Conservation (phyloP, 2,888 invertebrate species). For the Epinotia brunnichana region DNA sequence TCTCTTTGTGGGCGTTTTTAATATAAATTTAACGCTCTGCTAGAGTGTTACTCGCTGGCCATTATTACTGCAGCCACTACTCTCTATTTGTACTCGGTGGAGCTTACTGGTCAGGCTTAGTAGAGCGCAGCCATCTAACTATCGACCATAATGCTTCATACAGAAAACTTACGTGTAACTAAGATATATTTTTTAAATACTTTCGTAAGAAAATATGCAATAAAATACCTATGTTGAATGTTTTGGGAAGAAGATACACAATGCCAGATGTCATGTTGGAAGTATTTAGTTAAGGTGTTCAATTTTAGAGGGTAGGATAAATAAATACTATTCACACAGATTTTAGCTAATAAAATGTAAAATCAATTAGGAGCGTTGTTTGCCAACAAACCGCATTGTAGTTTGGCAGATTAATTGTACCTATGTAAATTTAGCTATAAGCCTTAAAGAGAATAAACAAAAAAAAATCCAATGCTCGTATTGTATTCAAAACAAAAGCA, state of each 20-base stretch:
- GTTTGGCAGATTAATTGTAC: no score
- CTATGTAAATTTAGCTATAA: no score
- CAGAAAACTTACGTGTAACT: neutral
- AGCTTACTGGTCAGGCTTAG: slow-evolving; percentile 64
- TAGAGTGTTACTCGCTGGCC: slow-evolving; percentile 57
- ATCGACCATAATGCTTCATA: slow-evolving; percentile 33
- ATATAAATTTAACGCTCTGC: slow-evolving; percentile 73
- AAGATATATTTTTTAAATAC: neutral
- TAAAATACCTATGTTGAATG: no score
- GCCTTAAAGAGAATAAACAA: no score
- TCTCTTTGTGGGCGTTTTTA: slow-evolving; percentile 59
- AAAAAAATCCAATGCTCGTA: no score
- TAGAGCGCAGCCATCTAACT: slow-evolving; percentile 51
- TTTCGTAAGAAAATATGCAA: no score
- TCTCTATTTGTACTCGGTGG: slow-evolving; percentile 74
- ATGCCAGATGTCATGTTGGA: neutral
- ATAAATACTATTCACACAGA: no score
- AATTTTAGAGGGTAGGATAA: neutral
- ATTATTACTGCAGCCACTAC: slow-evolving; percentile 72
- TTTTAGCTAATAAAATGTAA: no score
- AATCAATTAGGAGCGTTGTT: no score
- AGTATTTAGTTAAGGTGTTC: neutral
- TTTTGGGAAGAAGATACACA: neutral
- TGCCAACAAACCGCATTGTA: no score
- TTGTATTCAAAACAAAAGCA: neutral